These are phyloP conservation scores for Solenopsis fugax DNA, from an alignment of 1,140 invertebrate genomes.

Conservation along the genomic window DNA sequence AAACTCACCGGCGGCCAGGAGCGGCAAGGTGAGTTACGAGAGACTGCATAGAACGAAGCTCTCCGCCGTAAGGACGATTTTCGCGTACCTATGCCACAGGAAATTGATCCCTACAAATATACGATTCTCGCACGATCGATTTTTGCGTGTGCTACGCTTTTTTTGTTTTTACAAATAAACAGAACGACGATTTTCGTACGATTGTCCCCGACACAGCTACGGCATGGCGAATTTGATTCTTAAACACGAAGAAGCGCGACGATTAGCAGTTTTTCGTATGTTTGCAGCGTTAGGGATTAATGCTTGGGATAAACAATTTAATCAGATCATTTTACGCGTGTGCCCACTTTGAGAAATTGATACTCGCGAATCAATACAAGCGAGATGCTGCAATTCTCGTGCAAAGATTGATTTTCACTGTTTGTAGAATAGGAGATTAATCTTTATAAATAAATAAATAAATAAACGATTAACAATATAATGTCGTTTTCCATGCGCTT, in stretches of 20 bases:
- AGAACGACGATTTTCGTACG: not conserved
- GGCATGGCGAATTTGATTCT: not conserved
- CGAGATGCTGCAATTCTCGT: not conserved
- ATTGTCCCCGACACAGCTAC: not conserved
- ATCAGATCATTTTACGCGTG: not conserved
- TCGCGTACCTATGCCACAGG: not conserved
- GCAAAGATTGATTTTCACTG: conserved; percentile 11
- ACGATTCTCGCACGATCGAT: conserved; percentile 36
- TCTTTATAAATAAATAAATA: not conserved
- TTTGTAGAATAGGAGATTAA: not conserved
- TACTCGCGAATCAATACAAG: not conserved
- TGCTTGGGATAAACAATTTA: not conserved
- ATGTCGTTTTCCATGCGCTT: not conserved
- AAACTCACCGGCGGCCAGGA: conserved; percentile 95
- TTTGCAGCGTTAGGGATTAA: not conserved
- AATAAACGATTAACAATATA: not conserved
- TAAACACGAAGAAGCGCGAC: not conserved
- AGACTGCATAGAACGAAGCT: conserved; percentile 2
- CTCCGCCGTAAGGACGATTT: conserved; percentile 10
- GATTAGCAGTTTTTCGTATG: not conserved
- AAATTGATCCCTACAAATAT: not conserved
- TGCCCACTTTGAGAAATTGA: not conserved
- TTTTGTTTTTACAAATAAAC: conserved; percentile 5
- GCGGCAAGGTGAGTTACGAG: conserved; percentile 92
- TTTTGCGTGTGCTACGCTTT: not conserved